Evolutionary conservation across 2,888 invertebrate genomes (phyloP).

Genomic region (Autographa pulchrina): DNA sequence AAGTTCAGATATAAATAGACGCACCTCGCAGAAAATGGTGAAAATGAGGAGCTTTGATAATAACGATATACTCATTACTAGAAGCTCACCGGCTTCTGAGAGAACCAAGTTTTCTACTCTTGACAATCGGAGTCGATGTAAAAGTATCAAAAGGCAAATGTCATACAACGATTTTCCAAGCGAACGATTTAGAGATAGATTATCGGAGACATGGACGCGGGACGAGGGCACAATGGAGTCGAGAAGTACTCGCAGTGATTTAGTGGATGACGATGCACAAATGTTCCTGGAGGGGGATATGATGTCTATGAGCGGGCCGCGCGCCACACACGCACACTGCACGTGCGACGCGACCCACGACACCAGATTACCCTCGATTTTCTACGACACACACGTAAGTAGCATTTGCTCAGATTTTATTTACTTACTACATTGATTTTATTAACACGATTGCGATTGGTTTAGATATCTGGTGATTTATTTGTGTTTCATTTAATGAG

Average conservation of each 20-base stretch:
- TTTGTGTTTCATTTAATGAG: not conserved
- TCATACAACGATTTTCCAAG: slow-evolving; percentile 87
- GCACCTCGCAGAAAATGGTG: slow-evolving; percentile 74
- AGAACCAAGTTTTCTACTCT: slow-evolving; percentile 84
- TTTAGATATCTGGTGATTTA: not conserved
- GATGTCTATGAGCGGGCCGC: slow-evolving; percentile 72
- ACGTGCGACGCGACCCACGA: slow-evolving; percentile 79
- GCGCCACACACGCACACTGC: slow-evolving; percentile 77
- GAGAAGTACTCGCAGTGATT: slow-evolving; percentile 76
- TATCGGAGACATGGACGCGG: slow-evolving; percentile 77
- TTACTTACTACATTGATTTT: not conserved
- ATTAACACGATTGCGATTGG: not conserved
- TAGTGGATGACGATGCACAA: slow-evolving; percentile 79
- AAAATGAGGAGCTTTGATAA: slow-evolving; percentile 84
- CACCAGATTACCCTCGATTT: slow-evolving; percentile 80
- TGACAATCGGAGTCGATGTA: slow-evolving; percentile 85
- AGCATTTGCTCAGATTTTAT: not conserved
- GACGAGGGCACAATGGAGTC: slow-evolving; percentile 77
- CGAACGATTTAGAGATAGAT: slow-evolving; percentile 81
- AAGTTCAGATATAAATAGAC: slow-evolving; percentile 71
- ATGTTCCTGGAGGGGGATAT: slow-evolving; percentile 81
- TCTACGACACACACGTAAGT: slow-evolving; percentile 85
- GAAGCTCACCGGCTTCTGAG: slow-evolving; percentile 76
- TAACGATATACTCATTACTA: slow-evolving; percentile 77
- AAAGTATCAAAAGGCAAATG: slow-evolving; percentile 85